These are phyloP conservation scores for Drosophila niveifrons DNA, from an alignment of 2,888 invertebrate genomes.

Conservation along the genomic window DNA sequence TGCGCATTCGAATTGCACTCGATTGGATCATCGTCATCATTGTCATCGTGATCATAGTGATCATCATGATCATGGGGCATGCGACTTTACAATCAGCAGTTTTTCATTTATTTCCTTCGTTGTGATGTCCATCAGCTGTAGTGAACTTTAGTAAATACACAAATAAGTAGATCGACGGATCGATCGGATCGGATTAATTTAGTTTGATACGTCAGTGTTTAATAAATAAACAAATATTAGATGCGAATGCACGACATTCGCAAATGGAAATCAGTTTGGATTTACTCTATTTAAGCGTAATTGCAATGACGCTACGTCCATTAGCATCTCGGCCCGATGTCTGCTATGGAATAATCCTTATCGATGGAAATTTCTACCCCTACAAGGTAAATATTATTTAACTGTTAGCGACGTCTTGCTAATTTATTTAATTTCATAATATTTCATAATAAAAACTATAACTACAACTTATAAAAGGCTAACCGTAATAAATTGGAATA, in stretches of 20 bases:
- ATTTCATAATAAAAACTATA: constrained; percentile 1
- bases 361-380: neutral
- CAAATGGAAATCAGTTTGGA: constrained; percentile 13
- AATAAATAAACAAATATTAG: constrained; percentile 10
- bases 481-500: neutral
- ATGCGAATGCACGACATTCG: constrained; percentile 10
- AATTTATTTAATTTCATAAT: constrained; percentile 2
- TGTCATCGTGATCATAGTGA: constrained; percentile 10
- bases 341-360: neutral
- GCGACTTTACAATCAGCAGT: constrained; percentile 14
- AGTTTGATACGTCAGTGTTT: constrained; percentile 3
- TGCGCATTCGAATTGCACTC: constrained; percentile 54
- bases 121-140: constrained; percentile 16
- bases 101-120: constrained; percentile 12
- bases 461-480: neutral
- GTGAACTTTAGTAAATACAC: constrained; percentile 61
- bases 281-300: constrained; percentile 32
- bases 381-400: constrained; percentile 14
- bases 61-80: constrained; percentile 19
- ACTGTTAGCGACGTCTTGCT: neutral
- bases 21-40: constrained; percentile 46
- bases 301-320: constrained; percentile 17
- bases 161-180: constrained; percentile 24
- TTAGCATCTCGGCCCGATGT: neutral
- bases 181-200: neutral